A percentile compares a stretch with the other conserved stretches of the same genome.
Evolutionary conservation across 2,888 invertebrate species (phyloP).

Genomic region (Halictus ligatus): DNA sequence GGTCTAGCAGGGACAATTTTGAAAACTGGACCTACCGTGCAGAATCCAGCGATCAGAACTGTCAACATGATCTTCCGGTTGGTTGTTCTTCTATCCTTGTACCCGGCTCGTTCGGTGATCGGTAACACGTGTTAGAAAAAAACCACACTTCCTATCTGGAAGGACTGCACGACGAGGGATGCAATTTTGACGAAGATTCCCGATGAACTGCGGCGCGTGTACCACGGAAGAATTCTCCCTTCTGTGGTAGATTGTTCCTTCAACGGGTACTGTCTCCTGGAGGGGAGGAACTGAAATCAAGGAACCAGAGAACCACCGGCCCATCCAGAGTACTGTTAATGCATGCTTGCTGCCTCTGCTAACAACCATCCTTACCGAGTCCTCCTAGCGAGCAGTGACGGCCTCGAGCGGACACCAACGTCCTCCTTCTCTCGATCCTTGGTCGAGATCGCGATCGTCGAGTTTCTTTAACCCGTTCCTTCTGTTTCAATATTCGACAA

Average conservation of each 20-base stretch:
- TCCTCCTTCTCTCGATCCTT: constrained; percentile 21
- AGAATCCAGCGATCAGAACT: constrained; percentile 78
- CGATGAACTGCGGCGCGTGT: constrained; percentile 77
- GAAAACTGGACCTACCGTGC: constrained; percentile 75
- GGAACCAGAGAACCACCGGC: constrained; percentile 77
- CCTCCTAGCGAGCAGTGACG: constrained; percentile 67
- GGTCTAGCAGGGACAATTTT: neutral
- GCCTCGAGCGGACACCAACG: constrained; percentile 67
- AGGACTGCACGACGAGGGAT: constrained; percentile 59
- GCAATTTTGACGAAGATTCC: constrained; percentile 79
- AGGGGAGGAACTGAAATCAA: constrained; percentile 70
- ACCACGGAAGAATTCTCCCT: constrained; percentile 68
- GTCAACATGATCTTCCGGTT: constrained; percentile 77
- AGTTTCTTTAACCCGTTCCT: neutral
- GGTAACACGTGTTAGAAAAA: constrained; percentile 39
- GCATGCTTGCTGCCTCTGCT: constrained; percentile 83
- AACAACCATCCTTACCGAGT: constrained; percentile 80
- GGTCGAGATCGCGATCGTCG: constrained; percentile 16
- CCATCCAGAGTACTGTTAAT: constrained; percentile 83
- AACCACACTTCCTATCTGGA: constrained; percentile 39
- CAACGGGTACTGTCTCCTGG: constrained; percentile 51
- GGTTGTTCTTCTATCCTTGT: constrained; percentile 35
- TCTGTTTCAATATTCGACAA: neutral
- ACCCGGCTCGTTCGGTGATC: constrained; percentile 5
- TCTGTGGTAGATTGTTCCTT: constrained; percentile 60